Percentiles rank a stretch among this genome's conserved stretches.
Conservation (phyloP, 2,797 vertebrate genomes). For the Mormyrus proboscirostris region DNA sequence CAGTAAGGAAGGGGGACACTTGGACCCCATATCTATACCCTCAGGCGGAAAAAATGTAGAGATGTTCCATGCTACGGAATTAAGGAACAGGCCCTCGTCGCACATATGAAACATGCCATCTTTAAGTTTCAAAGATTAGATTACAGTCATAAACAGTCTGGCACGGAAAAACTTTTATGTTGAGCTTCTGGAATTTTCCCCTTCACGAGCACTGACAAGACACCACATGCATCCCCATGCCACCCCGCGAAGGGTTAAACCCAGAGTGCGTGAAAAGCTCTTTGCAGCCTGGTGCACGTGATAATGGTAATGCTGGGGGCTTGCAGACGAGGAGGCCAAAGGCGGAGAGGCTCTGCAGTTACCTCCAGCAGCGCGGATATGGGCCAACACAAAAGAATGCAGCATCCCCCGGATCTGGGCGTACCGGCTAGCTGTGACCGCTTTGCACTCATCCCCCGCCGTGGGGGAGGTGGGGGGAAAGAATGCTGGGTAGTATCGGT, state of each 20-base stretch:
- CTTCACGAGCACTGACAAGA: neutral
- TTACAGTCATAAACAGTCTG: neutral
- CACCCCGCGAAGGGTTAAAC: neutral
- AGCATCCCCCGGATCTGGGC: neutral
- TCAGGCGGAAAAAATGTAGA: neutral
- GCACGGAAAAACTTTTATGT: neutral
- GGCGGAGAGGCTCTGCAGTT: neutral
- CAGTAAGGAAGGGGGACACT: neutral
- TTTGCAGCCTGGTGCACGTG: neutral
- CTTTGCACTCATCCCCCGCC: neutral
- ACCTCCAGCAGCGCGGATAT: neutral
- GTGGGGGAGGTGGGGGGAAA: neutral
- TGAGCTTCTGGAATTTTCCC: neutral
- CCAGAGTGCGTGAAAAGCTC: neutral
- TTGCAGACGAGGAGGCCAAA: neutral
- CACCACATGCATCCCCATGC: neutral
- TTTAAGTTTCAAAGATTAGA: neutral
- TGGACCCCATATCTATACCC: neutral
- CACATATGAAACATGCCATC: conserved; percentile 46
- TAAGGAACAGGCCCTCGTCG: conserved; percentile 80
- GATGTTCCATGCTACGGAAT: conserved; percentile 55
- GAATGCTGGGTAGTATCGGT: neutral
- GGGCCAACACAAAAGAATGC: neutral
- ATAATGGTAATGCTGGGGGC: neutral
- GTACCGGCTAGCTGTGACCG: neutral